A percentile compares a stretch with the other conserved stretches of the same genome.
Conservation (phyloP, 1,140 invertebrate genomes). For the Nebria ingens region DNA sequence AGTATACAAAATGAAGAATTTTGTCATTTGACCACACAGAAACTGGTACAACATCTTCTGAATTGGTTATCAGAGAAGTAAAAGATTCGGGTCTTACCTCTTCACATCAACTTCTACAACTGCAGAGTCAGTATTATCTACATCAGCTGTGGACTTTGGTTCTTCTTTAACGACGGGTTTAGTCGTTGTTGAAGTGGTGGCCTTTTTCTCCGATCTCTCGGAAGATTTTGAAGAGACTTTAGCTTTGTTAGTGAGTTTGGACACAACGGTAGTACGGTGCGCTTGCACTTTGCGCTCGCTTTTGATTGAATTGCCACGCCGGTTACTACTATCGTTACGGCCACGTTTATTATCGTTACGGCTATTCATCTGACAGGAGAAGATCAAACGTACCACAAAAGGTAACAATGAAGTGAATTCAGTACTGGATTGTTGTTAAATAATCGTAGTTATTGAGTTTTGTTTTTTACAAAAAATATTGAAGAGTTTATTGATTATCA, state of each 20-base stretch:
- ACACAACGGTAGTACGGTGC: background rate
- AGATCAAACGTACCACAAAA: background rate
- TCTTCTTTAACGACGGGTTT: background rate
- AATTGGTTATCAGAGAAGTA: background rate
- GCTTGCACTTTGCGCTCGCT: background rate
- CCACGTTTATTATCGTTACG: background rate
- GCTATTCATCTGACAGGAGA: background rate
- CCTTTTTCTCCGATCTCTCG: background rate
- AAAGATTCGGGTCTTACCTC: background rate
- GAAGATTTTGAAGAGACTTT: background rate
- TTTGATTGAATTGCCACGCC: background rate
- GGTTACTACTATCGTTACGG: background rate
- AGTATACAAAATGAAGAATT: background rate
- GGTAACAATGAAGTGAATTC: background rate
- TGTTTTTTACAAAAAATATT: background rate
- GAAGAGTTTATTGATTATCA: background rate
- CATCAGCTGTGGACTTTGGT: background rate
- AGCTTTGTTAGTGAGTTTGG: background rate
- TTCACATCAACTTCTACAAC: background rate
- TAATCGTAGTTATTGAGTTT: background rate
- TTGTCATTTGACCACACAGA: too few relatives aligned
- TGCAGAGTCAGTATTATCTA: background rate
- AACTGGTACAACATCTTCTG: background rate
- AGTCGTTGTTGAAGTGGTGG: too few relatives aligned
- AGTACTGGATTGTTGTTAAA: background rate